A percentile compares a stretch with the other conserved stretches of the same genome.
Evolutionary conservation across 2,113 vertebrate species (phyloP).

Genomic region (Neoarius graeffei): DNA sequence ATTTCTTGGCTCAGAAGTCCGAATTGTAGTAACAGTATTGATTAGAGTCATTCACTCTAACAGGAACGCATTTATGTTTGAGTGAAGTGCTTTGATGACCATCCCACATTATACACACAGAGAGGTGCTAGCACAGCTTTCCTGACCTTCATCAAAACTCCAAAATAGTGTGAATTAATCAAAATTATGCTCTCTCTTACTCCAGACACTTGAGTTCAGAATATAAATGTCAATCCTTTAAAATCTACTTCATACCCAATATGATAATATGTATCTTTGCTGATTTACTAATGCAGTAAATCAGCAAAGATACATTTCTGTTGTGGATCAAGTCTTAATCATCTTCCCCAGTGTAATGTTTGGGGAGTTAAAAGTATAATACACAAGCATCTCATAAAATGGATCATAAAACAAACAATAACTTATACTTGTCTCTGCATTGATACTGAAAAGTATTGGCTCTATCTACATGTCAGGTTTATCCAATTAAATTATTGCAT

Average conservation of each 20-base stretch:
- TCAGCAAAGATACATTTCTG: background rate
- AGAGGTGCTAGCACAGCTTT: background rate
- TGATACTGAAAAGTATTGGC: background rate
- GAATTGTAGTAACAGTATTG: background rate
- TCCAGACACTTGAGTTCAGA: background rate
- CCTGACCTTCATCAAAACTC: background rate
- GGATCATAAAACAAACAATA: background rate
- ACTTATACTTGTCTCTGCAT: background rate
- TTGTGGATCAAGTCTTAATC: background rate
- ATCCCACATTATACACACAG: background rate
- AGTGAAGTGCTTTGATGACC: background rate
- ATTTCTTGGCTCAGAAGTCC: background rate
- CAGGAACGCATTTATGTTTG: background rate
- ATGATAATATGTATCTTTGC: background rate
- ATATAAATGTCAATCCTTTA: background rate
- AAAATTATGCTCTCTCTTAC: background rate
- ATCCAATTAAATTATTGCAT: background rate
- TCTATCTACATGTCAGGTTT: background rate
- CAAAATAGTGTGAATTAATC: background rate
- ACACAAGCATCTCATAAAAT: background rate
- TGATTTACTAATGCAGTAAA: background rate
- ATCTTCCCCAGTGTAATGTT: background rate
- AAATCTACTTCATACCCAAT: background rate
- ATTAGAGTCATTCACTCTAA: background rate
- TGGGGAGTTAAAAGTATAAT: background rate